These are phyloP conservation scores for Melieria crassipennis DNA, from an alignment of 2,888 invertebrate species.

Conservation along the genomic window DNA sequence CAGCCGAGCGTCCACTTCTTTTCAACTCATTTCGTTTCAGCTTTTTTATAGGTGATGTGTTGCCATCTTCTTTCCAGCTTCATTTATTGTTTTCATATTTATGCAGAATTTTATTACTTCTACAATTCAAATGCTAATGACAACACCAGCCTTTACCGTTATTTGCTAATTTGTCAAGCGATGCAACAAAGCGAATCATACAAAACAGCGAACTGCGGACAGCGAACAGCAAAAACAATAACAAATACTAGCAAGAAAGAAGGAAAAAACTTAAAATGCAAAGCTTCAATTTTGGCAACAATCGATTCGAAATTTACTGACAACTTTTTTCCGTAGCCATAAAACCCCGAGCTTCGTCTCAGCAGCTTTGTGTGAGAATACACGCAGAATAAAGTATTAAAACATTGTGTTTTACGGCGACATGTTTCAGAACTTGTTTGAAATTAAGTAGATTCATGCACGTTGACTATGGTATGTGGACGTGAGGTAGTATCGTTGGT, in stretches of 20 bases:
- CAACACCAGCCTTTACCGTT: constrained; percentile 11
- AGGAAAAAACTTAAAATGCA: neutral
- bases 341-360: neutral
- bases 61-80: no score
- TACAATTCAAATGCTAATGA: constrained; percentile 19
- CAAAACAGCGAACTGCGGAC: no score
- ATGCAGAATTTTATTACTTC: no score
- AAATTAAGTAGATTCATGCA: no score
- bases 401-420: neutral
- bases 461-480: no score
- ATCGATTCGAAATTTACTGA: constrained; percentile 9
- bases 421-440: neutral
- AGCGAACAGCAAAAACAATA: neutral
- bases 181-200: neutral
- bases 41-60: no score
- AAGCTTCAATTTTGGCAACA: constrained; percentile 11
- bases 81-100: no score
- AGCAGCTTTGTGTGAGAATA: neutral
- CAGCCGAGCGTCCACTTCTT: no score
- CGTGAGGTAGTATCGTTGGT: no score
- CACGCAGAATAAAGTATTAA: neutral
- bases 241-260: neutral
- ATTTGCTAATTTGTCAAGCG: constrained; percentile 24
- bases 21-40: no score
- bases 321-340: neutral